Evolutionary conservation across 1,140 invertebrate species (phyloP), one percentile per base, ranked within the genome.

Genomic region (Pseudomyrmex pallidus): DNA sequence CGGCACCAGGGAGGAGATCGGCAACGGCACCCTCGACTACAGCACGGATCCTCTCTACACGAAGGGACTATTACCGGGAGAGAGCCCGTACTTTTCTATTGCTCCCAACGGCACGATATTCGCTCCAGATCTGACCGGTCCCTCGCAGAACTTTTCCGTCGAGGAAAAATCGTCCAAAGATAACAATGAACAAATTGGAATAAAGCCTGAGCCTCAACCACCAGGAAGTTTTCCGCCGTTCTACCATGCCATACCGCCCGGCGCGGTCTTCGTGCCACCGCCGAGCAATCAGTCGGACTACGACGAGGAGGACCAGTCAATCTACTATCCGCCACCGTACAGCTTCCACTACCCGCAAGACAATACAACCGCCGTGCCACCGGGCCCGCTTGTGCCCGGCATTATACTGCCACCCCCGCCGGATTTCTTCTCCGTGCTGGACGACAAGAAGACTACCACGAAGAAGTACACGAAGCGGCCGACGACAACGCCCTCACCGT

Each of bases 321-420:
- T 98, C 17, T 98, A 98, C 90, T 98, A 98, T 95, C 97, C 97
- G 82, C 97, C 97, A 87, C 97, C 97, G 1, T 98, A 98, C 94
- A 98, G 97, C 93, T 98, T 98, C 94, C 96, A 96, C 80, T 98
- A 98, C 92, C 95, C 95, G 83, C 96, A 95, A 88, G 97, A 97
- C 89, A 97, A 98, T 92, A 95, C 96, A 0, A 97, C 96, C 46
- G 94, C 94, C 20, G 97, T 98, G 54, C 96, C 97, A 15, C 96
- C 97, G 0, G 98, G 98, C 68, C 98, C 97, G 0, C 92, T 98
- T 62, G 97, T 98, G 4, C 98, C 98, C 2, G 98, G 98, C 22
- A 97, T 98, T 63, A 96, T 98, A 15, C 92, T 98, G 50, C 97
- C 98, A 3, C 98, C 98, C 1, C 98, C 98, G 0, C 97, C 97